Evolutionary conservation across 1,140 invertebrate species (phyloP).

Genomic region (Nasonia giraulti): DNA sequence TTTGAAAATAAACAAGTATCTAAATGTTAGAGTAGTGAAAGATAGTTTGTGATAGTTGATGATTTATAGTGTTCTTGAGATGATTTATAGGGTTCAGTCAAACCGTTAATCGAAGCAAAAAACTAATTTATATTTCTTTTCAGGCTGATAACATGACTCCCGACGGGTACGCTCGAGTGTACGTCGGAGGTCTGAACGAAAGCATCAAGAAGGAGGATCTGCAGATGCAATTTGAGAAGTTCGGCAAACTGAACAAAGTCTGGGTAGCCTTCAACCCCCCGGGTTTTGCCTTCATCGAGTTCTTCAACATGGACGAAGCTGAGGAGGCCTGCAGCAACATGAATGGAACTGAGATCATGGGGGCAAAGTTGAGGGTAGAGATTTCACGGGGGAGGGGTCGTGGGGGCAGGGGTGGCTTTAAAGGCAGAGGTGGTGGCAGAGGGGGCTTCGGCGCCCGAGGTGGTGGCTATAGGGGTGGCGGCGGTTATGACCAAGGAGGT

Average conservation of each 20-base stretch:
- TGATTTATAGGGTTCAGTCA: too few relatives aligned
- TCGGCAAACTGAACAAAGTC: slow-evolving; percentile 94
- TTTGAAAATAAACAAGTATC: not conserved
- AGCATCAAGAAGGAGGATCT: slow-evolving; percentile 91
- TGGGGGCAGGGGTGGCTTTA: slow-evolving; percentile 60
- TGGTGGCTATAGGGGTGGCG: slow-evolving; percentile 66
- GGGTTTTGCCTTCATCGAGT: slow-evolving; percentile 99
- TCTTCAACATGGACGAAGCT: slow-evolving; percentile 95
- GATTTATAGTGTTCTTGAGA: too few relatives aligned
- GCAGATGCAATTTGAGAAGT: slow-evolving; percentile 89
- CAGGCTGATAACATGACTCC: slow-evolving; percentile 67
- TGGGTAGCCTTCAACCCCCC: slow-evolving; percentile 97
- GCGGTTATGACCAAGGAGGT: slow-evolving; percentile 70
- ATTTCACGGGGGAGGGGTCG: slow-evolving; percentile 84
- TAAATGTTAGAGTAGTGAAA: not conserved
- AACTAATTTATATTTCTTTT: slow-evolving; percentile 2
- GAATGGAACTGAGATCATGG: slow-evolving; percentile 90
- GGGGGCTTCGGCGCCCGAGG: slow-evolving; percentile 68
- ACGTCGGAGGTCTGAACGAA: slow-evolving; percentile 88
- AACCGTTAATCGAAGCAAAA: not conserved
- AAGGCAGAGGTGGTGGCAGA: slow-evolving; percentile 73
- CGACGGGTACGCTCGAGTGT: slow-evolving; percentile 81
- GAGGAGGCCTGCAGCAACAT: slow-evolving; percentile 93
- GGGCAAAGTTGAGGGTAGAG: slow-evolving; percentile 88
- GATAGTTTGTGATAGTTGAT: not conserved